Percentiles rank a stretch among this genome's conserved stretches.
Conservation (phyloP, 2,888 invertebrate species). For the Drosophila quasianomalipes region DNA sequence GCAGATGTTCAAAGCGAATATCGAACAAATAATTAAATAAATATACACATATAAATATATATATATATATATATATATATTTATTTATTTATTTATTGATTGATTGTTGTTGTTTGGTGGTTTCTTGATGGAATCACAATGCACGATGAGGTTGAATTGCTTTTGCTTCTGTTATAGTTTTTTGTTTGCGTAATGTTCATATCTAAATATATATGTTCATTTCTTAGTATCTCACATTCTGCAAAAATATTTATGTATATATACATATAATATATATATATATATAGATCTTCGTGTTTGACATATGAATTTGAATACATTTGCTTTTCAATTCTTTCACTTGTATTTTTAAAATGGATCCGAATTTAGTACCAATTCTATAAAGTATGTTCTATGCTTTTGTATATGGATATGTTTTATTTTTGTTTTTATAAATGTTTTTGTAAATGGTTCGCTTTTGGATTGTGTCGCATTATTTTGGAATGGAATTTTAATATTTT, state of each 20-base stretch:
- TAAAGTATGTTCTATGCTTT: conserved; percentile 10
- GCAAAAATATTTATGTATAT: conserved; percentile 21
- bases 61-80: conserved; percentile 2
- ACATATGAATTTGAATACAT: conserved; percentile 16
- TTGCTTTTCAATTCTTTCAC: not conserved
- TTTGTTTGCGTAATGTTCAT: conserved; percentile 31
- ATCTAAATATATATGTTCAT: conserved; percentile 50
- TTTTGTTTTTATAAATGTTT: conserved; percentile 5
- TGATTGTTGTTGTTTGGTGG: conserved; percentile 1
- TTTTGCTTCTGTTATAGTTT: not conserved
- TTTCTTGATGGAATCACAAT: conserved; percentile 41
- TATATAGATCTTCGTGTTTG: not conserved
- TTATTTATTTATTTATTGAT: conserved; percentile 1
- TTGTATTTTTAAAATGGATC: conserved; percentile 5
- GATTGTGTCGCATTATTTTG: conserved; percentile 33
- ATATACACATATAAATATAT: conserved; percentile 5
- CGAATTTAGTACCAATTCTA: conserved; percentile 17
- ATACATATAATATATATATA: conserved; percentile 5
- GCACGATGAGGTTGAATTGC: conserved; percentile 20
- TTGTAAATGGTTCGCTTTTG: conserved; percentile 35
- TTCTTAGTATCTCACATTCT: conserved; percentile 13
- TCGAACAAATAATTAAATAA: conserved; percentile 6
- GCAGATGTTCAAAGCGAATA: conserved; percentile 39
- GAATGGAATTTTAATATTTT: conserved; percentile 44
- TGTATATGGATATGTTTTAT: conserved; percentile 55